Percentiles rank a stretch among this genome's conserved stretches.
Evolutionary conservation across 2,113 vertebrate genomes (phyloP).

Genomic region (Illadopsis cleaveri): DNA sequence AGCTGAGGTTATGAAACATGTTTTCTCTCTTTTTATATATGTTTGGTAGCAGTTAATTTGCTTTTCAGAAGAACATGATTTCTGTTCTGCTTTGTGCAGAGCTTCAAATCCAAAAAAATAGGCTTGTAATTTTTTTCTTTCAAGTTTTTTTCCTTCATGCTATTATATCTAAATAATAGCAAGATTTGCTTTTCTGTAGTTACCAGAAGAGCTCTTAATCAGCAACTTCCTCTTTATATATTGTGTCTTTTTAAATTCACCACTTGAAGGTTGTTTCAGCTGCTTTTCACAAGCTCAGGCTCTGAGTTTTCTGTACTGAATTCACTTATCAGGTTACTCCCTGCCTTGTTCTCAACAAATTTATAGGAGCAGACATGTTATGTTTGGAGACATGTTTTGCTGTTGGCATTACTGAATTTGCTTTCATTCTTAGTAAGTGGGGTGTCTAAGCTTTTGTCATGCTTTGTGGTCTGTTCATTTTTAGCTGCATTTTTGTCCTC

Average conservation of each 20-base stretch:
- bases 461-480: neutral
- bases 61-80: neutral
- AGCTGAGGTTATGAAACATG: neutral
- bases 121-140: neutral
- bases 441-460: neutral
- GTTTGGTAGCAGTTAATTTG: neutral
- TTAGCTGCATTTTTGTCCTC: neutral
- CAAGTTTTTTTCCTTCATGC: neutral
- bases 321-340: neutral
- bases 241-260: neutral
- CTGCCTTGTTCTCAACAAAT: neutral
- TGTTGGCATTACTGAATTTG: neutral
- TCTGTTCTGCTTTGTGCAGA: neutral
- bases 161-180: neutral
- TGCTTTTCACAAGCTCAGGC: neutral
- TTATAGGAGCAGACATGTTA: neutral
- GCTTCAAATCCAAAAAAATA: neutral
- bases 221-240: neutral
- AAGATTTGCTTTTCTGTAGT: neutral
- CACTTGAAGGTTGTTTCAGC: neutral
- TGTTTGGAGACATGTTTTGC: neutral
- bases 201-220: neutral
- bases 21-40: neutral
- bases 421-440: neutral
- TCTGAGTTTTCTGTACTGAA: neutral